Conservation (phyloP, 2,888 invertebrate genomes). For the Apotomis betuletana region DNA sequence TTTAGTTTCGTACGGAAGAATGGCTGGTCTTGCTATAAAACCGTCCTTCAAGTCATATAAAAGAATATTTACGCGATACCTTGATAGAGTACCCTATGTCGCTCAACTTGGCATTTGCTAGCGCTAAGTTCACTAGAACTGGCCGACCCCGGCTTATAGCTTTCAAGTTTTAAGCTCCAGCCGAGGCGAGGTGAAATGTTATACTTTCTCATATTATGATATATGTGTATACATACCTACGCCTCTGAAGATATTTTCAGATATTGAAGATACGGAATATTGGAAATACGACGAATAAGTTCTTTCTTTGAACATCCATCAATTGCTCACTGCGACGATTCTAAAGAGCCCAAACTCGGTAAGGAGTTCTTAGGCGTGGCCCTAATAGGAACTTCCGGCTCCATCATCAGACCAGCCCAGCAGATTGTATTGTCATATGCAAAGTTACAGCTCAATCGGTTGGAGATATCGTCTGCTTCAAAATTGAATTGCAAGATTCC, state of each 20-base stretch:
- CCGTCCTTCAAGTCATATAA: not conserved
- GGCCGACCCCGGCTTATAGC: constrained; percentile 12
- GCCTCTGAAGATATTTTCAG: not conserved
- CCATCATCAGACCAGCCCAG: too few relatives aligned
- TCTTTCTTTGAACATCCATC: too few relatives aligned
- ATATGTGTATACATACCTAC: not conserved
- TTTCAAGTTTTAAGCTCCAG: constrained; percentile 28
- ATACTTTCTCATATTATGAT: not conserved
- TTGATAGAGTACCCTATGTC: not conserved
- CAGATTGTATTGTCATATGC: too few relatives aligned
- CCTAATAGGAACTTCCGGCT: too few relatives aligned
- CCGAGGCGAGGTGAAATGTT: constrained; percentile 18
- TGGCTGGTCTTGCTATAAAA: not conserved
- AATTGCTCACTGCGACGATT: too few relatives aligned
- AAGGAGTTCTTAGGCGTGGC: too few relatives aligned
- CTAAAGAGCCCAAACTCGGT: too few relatives aligned
- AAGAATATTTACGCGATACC: constrained; percentile 1
- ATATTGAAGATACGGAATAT: too few relatives aligned
- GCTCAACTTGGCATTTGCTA: constrained; percentile 27
- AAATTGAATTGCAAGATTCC: too few relatives aligned
- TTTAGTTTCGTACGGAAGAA: not conserved
- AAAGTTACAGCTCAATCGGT: too few relatives aligned
- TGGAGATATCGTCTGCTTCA: too few relatives aligned
- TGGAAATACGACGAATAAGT: too few relatives aligned
- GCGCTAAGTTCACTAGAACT: constrained; percentile 18